Evolutionary conservation across 2,797 vertebrate genomes (phyloP), one percentile per base, ranked within the genome.

Genomic region (Decapterus maruadsi): DNA sequence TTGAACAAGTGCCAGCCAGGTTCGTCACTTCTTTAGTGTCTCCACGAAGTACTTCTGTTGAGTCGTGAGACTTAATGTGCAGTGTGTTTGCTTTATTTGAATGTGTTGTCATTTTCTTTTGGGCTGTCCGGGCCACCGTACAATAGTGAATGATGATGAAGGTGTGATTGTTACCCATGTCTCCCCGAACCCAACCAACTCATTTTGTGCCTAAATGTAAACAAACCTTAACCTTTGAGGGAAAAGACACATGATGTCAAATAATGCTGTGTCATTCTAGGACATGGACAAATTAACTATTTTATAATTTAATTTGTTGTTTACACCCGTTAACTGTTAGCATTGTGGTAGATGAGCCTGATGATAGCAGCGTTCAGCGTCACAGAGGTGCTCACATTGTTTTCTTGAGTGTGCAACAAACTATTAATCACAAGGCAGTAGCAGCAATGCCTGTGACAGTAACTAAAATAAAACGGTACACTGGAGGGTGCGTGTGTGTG

Each of bases 391-490:
- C 53, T 22, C 7, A 12, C 12, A 14, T 14, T 3, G 53, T 22
- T 5, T 68, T 70, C 40, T 54, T 57, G 10, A 31, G n/a, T 57
- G 50, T 57, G 43, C 65, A 75, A 38, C 16, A 63, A 71, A 31
- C 38, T 59, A 77, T 86, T 81, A 72, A 78, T 88, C 71, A 75
- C 40, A 67, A 19, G 22, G 59, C 75, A 63, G 56, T 75, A 76
- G 56, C 76, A 76, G 72, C 83, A 75, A 89, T 83, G 73, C 43
- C 62, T 78, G 72, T 77, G 80, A 86, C 84, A 58, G 72, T 77
- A 73, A 77, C 69, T 69, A 68, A 80, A 77, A 85, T 84, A 56
- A 65, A 65, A 62, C 71, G 45, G 61, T 55, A 70, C 67, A 57
- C 19, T 63, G 50, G 60, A 81, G 75, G 70, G 34, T 36, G 34